Conservation (phyloP, 2,797 vertebrate species). For the Bovichtus diacanthus region DNA sequence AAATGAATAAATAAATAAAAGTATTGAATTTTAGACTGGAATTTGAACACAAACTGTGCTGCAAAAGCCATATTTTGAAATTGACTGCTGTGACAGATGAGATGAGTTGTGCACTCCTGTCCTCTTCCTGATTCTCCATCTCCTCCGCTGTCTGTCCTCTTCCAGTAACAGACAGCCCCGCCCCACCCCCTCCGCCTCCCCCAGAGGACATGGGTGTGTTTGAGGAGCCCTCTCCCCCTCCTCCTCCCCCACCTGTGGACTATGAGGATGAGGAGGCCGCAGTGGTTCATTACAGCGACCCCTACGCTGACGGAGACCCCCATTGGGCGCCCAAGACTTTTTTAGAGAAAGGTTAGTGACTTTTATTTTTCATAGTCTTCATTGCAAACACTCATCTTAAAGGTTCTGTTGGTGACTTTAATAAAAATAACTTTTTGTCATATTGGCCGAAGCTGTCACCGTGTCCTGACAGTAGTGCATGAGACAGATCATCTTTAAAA, state of each 20-base stretch:
- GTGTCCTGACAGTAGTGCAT: too few species aligned
- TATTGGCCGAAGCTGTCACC: too few species aligned
- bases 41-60: not conserved
- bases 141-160: not conserved
- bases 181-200: slow-evolving; percentile 95
- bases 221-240: slow-evolving; percentile 95
- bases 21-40: not conserved
- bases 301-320: slow-evolving; percentile 97
- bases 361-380: not conserved
- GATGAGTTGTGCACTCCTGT: not conserved
- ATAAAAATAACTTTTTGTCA: too few species aligned
- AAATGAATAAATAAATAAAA: not conserved
- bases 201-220: slow-evolving; percentile 95
- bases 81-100: not conserved
- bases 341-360: slow-evolving; percentile 93
- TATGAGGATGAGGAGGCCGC: slow-evolving; percentile 97
- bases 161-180: slow-evolving; percentile 97
- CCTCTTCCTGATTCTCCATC: not conserved
- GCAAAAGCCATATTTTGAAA: not conserved
- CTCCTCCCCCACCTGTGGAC: slow-evolving; percentile 96
- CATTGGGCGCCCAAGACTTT: slow-evolving; percentile 97
- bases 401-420: too few species aligned
- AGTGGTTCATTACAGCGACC: slow-evolving; percentile 96
- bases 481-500: too few species aligned
- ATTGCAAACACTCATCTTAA: not conserved